Conservation (phyloP, 1,140 invertebrate genomes). For the Lineus longissimus region DNA sequence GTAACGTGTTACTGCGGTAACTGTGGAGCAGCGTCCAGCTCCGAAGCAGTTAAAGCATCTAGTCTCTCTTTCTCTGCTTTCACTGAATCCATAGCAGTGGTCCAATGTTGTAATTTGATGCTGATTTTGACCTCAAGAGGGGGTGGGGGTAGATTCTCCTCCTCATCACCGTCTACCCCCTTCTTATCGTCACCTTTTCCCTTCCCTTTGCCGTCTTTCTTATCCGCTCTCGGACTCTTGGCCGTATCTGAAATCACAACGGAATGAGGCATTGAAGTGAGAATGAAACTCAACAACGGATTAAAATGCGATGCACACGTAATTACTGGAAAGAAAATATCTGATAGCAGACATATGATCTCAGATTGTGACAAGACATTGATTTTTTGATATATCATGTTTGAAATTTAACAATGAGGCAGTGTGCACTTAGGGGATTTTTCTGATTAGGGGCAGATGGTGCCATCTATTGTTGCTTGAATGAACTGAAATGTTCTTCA, state of each 20-base stretch:
- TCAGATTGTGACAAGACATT: background rate
- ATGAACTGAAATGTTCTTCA: too few species aligned
- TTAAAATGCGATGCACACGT: background rate
- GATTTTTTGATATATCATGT: too few species aligned
- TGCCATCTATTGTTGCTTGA: too few species aligned
- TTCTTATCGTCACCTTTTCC: constrained; percentile 27
- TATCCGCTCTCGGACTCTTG: constrained; percentile 8
- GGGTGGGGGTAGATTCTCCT: constrained; percentile 28
- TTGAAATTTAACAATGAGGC: too few species aligned
- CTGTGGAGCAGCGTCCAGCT: too few species aligned
- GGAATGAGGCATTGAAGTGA: background rate
- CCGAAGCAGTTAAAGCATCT: too few species aligned
- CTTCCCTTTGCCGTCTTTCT: constrained; percentile 27
- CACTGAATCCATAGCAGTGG: constrained; percentile 38
- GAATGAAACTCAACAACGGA: background rate
- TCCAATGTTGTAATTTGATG: constrained; percentile 46
- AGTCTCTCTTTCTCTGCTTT: constrained; percentile 36
- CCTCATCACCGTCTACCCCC: constrained; percentile 27
- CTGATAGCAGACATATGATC: background rate
- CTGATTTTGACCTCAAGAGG: constrained; percentile 37
- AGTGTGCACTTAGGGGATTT: too few species aligned
- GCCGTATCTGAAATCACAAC: background rate
- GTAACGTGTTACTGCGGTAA: too few species aligned
- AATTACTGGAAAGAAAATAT: background rate
- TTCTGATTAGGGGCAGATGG: too few species aligned